Percentiles rank a stretch among this genome's conserved stretches.
phyloP scores from a whole-genome alignment of 2,797 vertebrate genomes.

The Pangasius macronema region DNA sequence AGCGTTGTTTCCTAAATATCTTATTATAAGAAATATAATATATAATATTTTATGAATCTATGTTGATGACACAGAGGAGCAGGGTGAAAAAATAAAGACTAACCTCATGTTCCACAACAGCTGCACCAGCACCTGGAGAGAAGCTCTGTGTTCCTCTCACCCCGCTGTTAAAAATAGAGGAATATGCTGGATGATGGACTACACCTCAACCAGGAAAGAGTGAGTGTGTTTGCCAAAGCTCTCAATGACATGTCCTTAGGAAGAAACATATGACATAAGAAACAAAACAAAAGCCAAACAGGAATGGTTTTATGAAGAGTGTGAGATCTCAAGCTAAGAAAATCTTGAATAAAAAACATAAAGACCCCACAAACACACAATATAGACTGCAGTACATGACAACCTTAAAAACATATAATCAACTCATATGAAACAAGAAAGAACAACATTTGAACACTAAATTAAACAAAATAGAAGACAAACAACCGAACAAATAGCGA shows the following conservation, averaged over 20 bases:
- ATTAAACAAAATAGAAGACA: neutral
- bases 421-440: no score
- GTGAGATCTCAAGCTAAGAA: no score
- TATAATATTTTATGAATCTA: no score
- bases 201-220: no score
- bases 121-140: neutral
- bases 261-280: no score
- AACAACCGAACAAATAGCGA: neutral
- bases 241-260: no score
- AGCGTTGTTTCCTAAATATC: neutral
- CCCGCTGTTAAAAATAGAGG: neutral
- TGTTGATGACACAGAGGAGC: neutral
- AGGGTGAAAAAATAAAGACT: neutral
- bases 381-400: neutral
- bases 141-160: neutral
- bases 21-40: neutral
- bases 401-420: neutral
- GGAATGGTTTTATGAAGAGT: no score
- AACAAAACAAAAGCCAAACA: no score
- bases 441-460: no score
- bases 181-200: neutral
- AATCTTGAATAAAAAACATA: no score
- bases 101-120: neutral
- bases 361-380: neutral
- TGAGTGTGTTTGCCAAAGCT: no score